phyloP scores from a whole-genome alignment of 1,140 invertebrate genomes.

The Episyrphus balteatus region DNA sequence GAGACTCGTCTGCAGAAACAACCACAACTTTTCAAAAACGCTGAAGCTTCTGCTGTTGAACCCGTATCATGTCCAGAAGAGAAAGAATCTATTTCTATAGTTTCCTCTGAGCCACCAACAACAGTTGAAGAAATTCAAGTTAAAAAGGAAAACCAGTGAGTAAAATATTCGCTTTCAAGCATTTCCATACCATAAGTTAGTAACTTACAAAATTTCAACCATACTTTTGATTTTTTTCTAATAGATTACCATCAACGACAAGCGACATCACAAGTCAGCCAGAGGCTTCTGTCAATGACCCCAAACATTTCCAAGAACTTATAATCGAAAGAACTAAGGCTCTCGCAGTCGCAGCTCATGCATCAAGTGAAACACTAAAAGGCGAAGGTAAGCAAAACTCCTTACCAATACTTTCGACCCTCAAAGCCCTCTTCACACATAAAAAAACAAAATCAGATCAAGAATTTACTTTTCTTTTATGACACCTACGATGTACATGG shows the following conservation, averaged over 20 bases:
- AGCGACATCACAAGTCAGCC: conserved; percentile 32
- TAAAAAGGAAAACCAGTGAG: conserved; percentile 36
- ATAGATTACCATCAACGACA: conserved; percentile 10
- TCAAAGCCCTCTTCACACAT: not conserved
- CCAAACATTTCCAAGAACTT: conserved; percentile 65
- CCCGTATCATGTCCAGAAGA: conserved; percentile 1
- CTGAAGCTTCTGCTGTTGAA: conserved; percentile 5
- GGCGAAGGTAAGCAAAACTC: conserved; percentile 33
- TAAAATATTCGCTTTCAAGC: conserved; percentile 6
- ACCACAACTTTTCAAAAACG: conserved; percentile 6
- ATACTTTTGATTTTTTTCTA: not conserved
- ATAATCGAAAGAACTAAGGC: conserved; percentile 66
- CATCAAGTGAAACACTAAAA: conserved; percentile 33
- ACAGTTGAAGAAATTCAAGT: conserved; percentile 22
- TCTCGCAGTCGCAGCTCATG: conserved; percentile 49
- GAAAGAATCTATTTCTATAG: not conserved
- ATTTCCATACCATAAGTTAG: too few species aligned
- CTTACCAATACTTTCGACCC: not conserved
- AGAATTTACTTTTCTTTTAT: too few species aligned
- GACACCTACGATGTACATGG: not conserved
- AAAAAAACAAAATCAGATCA: not conserved
- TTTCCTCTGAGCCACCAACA: not conserved
- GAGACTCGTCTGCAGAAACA: conserved; percentile 58
- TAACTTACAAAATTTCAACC: conserved; percentile 1
- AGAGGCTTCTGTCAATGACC: conserved; percentile 34